Evolutionary conservation across 53 echinoderm and acorn worm species (phyloP).

Genomic region (Antedon mediterranea): DNA sequence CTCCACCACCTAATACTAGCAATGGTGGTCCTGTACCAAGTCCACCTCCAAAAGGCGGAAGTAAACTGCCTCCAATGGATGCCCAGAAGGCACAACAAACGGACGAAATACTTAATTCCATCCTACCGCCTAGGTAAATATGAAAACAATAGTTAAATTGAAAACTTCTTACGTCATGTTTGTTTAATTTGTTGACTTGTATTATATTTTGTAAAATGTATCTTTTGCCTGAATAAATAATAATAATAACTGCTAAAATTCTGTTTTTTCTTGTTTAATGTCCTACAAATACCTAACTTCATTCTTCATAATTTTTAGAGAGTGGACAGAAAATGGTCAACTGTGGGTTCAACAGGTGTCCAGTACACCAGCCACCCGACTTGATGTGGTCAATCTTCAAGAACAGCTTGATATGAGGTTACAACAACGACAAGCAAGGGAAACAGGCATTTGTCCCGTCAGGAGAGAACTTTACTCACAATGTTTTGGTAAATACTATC

Average conservation of each 20-base stretch:
- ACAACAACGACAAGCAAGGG: constrained; percentile 92
- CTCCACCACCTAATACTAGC: constrained; percentile 43
- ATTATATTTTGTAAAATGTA: too few species aligned
- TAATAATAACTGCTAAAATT: not conserved
- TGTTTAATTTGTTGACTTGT: too few species aligned
- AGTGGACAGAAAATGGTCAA: constrained; percentile 99
- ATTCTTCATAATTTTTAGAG: constrained; percentile 33
- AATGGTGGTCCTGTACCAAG: constrained; percentile 91
- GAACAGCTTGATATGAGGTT: constrained; percentile 96
- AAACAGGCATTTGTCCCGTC: constrained; percentile 92
- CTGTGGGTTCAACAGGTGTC: constrained; percentile 99
- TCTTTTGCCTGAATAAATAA: too few species aligned
- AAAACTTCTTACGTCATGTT: too few species aligned
- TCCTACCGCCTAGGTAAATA: constrained; percentile 80
- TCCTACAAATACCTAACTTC: not conserved
- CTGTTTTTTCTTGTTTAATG: not conserved
- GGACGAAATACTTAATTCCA: constrained; percentile 95
- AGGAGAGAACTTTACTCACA: constrained; percentile 97
- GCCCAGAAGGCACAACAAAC: constrained; percentile 97
- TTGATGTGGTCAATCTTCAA: constrained; percentile 96
- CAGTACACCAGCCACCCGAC: constrained; percentile 92
- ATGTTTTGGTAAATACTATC: constrained; percentile 66
- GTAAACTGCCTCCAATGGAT: constrained; percentile 90
- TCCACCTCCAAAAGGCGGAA: constrained; percentile 89
- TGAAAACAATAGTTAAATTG: too few species aligned